Evolutionary conservation across 30 jellyfish, hydroid and myxozoan genomes (phyloP).

Genomic region (Aurelia aurita complex sp. Pacific): DNA sequence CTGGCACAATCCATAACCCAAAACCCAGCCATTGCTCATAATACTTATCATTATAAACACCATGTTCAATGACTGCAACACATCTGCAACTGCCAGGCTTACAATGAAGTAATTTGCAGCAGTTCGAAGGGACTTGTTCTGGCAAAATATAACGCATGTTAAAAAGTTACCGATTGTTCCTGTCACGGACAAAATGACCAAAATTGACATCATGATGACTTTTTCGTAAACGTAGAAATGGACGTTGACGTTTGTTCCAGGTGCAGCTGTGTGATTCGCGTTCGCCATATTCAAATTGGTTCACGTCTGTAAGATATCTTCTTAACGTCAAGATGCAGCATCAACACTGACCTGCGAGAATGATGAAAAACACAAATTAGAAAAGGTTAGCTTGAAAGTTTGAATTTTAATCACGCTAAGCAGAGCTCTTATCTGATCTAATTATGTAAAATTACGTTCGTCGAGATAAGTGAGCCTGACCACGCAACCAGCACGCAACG

Average conservation of each 20-base stretch:
- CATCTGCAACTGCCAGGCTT: conserved; percentile 73
- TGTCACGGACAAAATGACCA: conserved; percentile 22
- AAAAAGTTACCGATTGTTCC: conserved; percentile 65
- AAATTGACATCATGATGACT: conserved; percentile 28
- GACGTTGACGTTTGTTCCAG: conserved; percentile 1
- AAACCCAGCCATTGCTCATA: conserved; percentile 49
- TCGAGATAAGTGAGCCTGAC: too few species aligned
- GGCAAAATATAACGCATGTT: conserved; percentile 51
- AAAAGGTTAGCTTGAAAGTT: too few species aligned
- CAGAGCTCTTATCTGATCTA: too few species aligned
- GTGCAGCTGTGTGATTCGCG: background rate
- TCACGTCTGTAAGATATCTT: too few species aligned
- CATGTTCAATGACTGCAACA: conserved; percentile 61
- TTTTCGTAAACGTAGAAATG: conserved; percentile 40
- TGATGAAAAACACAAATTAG: too few species aligned
- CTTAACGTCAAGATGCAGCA: too few species aligned
- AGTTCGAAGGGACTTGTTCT: conserved; percentile 42
- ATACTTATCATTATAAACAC: conserved; percentile 49
- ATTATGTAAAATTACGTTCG: too few species aligned
- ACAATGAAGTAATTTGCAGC: conserved; percentile 54
- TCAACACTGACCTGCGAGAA: too few species aligned
- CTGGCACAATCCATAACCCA: conserved; percentile 56
- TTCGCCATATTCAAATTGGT: background rate
- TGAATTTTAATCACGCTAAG: too few species aligned
- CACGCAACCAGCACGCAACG: too few species aligned